These are phyloP conservation scores for Rhagonycha lutea DNA, from an alignment of 2,888 invertebrate species.

Conservation along the genomic window DNA sequence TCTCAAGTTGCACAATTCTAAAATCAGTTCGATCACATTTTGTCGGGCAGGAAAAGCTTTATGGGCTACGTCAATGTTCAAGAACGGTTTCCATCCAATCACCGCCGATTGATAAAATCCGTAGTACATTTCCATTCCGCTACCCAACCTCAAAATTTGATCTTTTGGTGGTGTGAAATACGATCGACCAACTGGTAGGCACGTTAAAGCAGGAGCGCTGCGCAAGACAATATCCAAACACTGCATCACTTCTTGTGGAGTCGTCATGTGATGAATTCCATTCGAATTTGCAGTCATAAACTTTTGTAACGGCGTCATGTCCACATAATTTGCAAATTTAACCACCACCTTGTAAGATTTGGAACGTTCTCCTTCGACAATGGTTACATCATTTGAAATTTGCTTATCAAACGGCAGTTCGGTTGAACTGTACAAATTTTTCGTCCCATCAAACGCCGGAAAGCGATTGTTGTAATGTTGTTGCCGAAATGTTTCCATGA, in stretches of 20 bases:
- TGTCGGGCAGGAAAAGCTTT: conserved; percentile 74
- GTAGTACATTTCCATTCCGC: conserved; percentile 88
- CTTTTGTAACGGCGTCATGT: conserved; percentile 51
- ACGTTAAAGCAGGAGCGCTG: conserved; percentile 60
- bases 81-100: conserved; percentile 82
- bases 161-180: conserved; percentile 65
- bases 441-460: conserved; percentile 75
- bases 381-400: conserved; percentile 31
- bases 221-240: conserved; percentile 85
- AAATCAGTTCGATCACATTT: conserved; percentile 56
- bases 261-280: conserved; percentile 31
- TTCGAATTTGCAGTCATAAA: conserved; percentile 48
- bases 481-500: conserved; percentile 40
- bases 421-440: conserved; percentile 64
- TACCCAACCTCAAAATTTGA: conserved; percentile 65
- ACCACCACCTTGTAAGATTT: conserved; percentile 57
- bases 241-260: conserved; percentile 69
- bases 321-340: conserved; percentile 60
- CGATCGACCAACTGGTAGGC: conserved; percentile 72
- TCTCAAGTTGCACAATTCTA: conserved; percentile 13
- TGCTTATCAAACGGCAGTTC: conserved; percentile 54
- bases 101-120: conserved; percentile 93
- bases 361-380: conserved; percentile 31
- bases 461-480: conserved; percentile 53
- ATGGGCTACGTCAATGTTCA: conserved; percentile 90